These are phyloP conservation scores for Grallaria varia DNA, from an alignment of 2,113 vertebrate species.

Conservation along the genomic window DNA sequence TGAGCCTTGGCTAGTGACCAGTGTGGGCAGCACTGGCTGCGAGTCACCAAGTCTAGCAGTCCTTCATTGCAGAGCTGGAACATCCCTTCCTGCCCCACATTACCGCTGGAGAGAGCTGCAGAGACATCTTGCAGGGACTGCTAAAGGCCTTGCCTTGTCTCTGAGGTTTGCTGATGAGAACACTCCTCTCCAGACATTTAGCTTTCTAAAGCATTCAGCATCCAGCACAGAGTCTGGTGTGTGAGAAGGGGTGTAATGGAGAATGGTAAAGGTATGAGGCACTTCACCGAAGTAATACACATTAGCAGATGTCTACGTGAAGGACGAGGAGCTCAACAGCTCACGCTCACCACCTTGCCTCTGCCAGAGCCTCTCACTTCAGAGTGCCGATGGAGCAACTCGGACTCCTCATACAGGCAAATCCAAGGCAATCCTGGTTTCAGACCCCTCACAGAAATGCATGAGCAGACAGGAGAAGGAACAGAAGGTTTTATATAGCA, in stretches of 20 bases:
- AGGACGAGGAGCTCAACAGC: neutral
- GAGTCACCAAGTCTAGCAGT: neutral
- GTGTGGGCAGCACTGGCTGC: neutral
- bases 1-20: neutral
- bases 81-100: neutral
- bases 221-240: neutral
- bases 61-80: neutral
- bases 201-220: neutral
- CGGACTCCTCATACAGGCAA: neutral
- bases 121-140: neutral
- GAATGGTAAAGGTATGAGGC: neutral
- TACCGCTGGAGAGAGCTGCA: neutral
- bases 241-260: neutral
- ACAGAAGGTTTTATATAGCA: constrained; percentile 12
- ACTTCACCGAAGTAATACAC: neutral
- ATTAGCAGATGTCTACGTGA: neutral
- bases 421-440: neutral
- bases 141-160: neutral
- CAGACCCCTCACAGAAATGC: neutral
- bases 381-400: neutral
- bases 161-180: neutral
- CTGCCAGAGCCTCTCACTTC: neutral
- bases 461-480: neutral
- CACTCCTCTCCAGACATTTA: neutral
- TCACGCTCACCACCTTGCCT: accelerated